Percentiles rank a stretch among this genome's conserved stretches.
These are phyloP conservation scores for Xenotilapia caudafasciata DNA, from an alignment of 2,113 vertebrate genomes.

Conservation along the genomic window DNA sequence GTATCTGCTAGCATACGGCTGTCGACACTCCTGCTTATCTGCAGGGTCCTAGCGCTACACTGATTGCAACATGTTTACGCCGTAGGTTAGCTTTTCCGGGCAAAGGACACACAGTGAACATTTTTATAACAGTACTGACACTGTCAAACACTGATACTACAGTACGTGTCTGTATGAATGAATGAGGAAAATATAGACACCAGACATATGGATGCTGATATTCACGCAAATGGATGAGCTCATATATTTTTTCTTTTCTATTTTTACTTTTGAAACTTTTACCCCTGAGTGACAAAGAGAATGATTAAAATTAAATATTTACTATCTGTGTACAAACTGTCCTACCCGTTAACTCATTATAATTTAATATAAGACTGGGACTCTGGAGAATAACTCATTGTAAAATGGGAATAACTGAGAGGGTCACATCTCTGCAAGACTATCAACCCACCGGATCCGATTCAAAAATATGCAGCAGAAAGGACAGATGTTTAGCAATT, in stretches of 20 bases:
- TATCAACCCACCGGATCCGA: not conserved
- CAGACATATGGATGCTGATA: not conserved
- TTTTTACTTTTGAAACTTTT: not conserved
- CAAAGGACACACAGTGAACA: not conserved
- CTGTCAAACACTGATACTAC: not conserved
- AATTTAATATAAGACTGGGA: not conserved
- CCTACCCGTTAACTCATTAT: not conserved
- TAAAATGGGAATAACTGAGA: not conserved
- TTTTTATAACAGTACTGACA: not conserved
- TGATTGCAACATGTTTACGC: accelerated
- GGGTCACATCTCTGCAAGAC: not conserved
- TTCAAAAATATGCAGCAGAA: not conserved
- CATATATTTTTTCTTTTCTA: not conserved
- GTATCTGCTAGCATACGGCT: conserved; percentile 28
- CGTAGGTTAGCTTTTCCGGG: not conserved
- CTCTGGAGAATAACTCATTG: not conserved
- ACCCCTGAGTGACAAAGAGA: not conserved
- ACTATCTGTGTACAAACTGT: not conserved
- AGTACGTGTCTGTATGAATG: not conserved
- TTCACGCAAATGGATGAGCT: not conserved
- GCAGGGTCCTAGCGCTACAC: conserved; percentile 20
- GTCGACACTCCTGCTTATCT: not conserved
- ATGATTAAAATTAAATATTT: not conserved
- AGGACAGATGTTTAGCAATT: not conserved
- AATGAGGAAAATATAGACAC: not conserved